Conservation (phyloP, 2,113 vertebrate genomes). For the Felis catus region DNA sequence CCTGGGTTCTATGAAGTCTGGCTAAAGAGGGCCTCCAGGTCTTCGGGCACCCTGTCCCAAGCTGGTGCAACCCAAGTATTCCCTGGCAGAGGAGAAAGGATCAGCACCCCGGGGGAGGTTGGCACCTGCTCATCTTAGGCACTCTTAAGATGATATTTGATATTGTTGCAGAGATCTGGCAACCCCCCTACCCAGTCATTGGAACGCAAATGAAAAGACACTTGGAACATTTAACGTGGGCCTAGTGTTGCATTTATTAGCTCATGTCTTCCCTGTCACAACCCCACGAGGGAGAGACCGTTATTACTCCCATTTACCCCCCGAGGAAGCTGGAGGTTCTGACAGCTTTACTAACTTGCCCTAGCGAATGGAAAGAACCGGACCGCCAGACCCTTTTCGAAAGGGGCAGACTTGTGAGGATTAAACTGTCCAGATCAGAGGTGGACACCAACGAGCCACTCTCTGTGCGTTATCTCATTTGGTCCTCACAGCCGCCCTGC, state of each 20-base stretch:
- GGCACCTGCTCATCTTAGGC: background rate
- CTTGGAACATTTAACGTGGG: background rate
- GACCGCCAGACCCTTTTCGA: background rate
- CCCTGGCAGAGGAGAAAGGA: background rate
- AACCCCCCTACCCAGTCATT: background rate
- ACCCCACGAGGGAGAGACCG: background rate
- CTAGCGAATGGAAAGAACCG: background rate
- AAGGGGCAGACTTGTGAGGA: background rate
- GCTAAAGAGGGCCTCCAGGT: background rate
- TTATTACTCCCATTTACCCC: background rate
- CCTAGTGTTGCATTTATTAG: background rate
- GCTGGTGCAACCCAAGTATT: background rate
- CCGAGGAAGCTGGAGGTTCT: background rate
- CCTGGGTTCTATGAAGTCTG: background rate
- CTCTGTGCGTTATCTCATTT: accelerated
- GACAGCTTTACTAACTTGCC: background rate
- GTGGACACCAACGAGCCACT: background rate
- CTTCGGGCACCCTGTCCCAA: background rate
- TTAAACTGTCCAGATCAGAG: background rate
- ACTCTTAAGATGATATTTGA: too few species aligned
- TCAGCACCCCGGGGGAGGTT: background rate
- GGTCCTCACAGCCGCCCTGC: background rate
- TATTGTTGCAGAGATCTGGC: background rate
- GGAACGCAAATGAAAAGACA: background rate
- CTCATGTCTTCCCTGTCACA: background rate